Evolutionary conservation across 2,888 invertebrate species (phyloP), one percentile per base, ranked within the genome.

Genomic region (Notodonta ziczac): DNA sequence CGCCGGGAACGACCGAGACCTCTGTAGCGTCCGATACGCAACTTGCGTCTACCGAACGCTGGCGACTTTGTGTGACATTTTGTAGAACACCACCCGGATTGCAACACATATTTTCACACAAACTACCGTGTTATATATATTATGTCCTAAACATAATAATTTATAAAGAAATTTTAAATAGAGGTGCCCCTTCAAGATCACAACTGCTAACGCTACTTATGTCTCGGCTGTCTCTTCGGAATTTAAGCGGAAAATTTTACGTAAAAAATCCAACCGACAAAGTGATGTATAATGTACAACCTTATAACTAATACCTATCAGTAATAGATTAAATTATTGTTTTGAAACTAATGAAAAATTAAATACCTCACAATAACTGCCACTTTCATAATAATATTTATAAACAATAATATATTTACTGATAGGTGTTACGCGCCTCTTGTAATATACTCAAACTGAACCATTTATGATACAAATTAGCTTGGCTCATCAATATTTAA

Each of bases 341-440:
- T 65, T 56, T 42, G 58, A 62, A 65, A 58, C 62, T 52, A 61
- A 60, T 16, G 4, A 24, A 35, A 35, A 51, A 51, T 24, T 62
- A 66, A 63, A 67, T 74, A 73, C 77, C 73, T 75, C 72, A 68
- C 60, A 57, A 67, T 57, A 66, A 72, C 77, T 76, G 76, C 75
- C 76, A 67, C 63, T 73, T 74, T 69, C 57, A 40, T 71, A 62
- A 5, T 52, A 65, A 60, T 69, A 67, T 56, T 68, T 42, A 56
- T 42, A 39, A 62, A 67, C 65, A 70, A 63, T 69, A 59, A 60
- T 62, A 55, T 54, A 54, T 73, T 72, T 66, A 68, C 70, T 67
- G 70, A 39, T 70, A 63, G 59, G 57, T 66, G 63, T 65, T 60
- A 24, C 58, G 71, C 56, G 40, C 60, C 63, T 66, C 9, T 57